phyloP scores from a whole-genome alignment of 2,797 vertebrate species.

The Heteromormyrus szaboi region DNA sequence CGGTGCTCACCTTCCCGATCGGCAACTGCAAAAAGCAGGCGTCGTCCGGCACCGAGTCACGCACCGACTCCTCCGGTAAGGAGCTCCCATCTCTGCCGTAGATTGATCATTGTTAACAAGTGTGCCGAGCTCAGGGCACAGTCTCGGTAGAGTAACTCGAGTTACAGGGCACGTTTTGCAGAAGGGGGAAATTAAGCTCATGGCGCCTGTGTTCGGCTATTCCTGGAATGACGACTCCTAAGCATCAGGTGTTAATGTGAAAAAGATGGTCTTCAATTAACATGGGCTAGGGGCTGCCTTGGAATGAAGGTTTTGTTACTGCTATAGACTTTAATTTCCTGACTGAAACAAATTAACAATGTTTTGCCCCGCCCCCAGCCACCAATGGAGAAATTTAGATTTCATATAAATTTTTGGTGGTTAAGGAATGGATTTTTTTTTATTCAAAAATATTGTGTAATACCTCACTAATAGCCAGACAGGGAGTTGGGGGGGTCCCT shows the following conservation, averaged over 20 bases:
- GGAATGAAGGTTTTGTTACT: neutral
- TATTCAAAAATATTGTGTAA: neutral
- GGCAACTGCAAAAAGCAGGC: slow-evolving; percentile 69
- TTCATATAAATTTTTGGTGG: neutral
- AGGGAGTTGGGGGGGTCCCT: neutral
- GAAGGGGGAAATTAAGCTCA: neutral
- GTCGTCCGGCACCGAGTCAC: slow-evolving; percentile 88
- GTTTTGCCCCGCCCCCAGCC: neutral
- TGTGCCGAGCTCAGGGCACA: neutral
- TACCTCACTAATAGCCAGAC: neutral
- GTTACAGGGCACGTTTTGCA: neutral
- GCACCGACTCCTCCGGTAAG: slow-evolving; percentile 95
- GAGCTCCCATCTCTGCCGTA: slow-evolving; percentile 16
- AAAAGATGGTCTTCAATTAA: neutral
- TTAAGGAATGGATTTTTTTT: neutral
- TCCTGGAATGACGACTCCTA: neutral
- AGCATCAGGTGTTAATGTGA: neutral
- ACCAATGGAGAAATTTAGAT: neutral
- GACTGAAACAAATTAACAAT: neutral
- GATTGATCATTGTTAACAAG: neutral
- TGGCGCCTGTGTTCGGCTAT: neutral
- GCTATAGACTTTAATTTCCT: neutral
- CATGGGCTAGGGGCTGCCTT: neutral
- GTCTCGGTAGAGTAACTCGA: neutral
- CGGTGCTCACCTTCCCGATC: slow-evolving; percentile 75